phyloP scores from a whole-genome alignment of 1,140 invertebrate species.

The Drosophila eugracilis region DNA sequence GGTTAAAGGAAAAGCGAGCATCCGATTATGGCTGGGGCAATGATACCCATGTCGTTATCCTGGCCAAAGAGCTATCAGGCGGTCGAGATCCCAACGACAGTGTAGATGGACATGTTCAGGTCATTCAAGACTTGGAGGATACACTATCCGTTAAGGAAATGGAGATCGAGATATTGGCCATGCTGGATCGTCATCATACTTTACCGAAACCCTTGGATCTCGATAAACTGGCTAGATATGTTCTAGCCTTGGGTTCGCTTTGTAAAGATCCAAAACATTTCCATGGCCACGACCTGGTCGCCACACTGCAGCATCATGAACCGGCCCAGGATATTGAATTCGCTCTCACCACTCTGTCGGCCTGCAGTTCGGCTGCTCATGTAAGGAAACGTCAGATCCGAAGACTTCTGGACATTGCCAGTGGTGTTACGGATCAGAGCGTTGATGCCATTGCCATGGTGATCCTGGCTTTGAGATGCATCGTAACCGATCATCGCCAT shows the following conservation, averaged over 20 bases:
- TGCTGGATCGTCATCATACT: slow-evolving; percentile 86
- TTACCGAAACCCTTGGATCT: slow-evolving; percentile 88
- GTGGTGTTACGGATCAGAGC: slow-evolving; percentile 90
- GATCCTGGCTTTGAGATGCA: slow-evolving; percentile 92
- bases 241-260: slow-evolving; percentile 90
- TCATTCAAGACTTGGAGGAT: slow-evolving; percentile 87
- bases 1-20: slow-evolving; percentile 89
- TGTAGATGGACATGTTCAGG: slow-evolving; percentile 73
- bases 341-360: slow-evolving; percentile 88
- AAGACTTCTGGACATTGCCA: slow-evolving; percentile 90
- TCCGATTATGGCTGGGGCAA: slow-evolving; percentile 91
- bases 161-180: slow-evolving; percentile 92
- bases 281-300: slow-evolving; percentile 92
- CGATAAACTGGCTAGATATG: slow-evolving; percentile 90
- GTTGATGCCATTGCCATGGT: slow-evolving; percentile 94
- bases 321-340: slow-evolving; percentile 89
- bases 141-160: slow-evolving; percentile 92
- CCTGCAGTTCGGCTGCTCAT: slow-evolving; percentile 92
- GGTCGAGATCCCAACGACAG: slow-evolving; percentile 85
- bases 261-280: slow-evolving; percentile 93
- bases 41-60: slow-evolving; percentile 90
- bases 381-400: slow-evolving; percentile 91
- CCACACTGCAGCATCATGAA: slow-evolving; percentile 90
- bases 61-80: slow-evolving; percentile 86
- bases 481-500: slow-evolving; percentile 93